Evolutionary conservation across 1,140 invertebrate species (phyloP).

Genomic region (Sitodiplosis mosellana): DNA sequence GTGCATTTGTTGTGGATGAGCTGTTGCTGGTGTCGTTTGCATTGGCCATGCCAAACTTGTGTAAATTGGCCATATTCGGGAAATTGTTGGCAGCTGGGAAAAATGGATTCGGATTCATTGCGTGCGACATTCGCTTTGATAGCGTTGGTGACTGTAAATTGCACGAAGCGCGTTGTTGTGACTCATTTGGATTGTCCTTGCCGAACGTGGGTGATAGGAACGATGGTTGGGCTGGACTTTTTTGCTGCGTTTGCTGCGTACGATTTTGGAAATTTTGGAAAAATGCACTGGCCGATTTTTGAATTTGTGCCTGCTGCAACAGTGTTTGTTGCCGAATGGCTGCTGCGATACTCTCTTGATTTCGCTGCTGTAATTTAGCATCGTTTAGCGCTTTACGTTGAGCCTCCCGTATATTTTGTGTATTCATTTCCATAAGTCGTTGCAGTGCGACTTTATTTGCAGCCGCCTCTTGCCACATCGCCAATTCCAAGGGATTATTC

Average conservation of each 20-base stretch:
- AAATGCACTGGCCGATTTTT: conserved; percentile 9
- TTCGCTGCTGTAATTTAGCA: too few relatives aligned
- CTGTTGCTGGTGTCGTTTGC: neutral
- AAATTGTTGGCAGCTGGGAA: too few relatives aligned
- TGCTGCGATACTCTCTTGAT: conserved; percentile 2
- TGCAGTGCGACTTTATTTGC: conserved; percentile 26
- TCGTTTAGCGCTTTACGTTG: conserved; percentile 10
- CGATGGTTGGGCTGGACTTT: neutral
- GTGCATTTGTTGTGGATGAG: neutral
- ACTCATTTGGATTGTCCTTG: neutral
- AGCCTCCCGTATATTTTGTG: conserved; percentile 3
- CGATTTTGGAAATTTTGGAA: neutral
- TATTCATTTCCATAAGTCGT: conserved; percentile 11
- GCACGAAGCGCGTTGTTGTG: conserved; percentile 12
- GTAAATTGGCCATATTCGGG: too few relatives aligned
- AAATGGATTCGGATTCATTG: too few relatives aligned
- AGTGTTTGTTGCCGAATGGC: conserved; percentile 8
- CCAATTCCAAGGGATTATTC: conserved; percentile 38
- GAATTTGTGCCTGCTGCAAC: conserved; percentile 11
- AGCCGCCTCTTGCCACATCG: conserved; percentile 45
- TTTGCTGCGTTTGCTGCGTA: conserved; percentile 6
- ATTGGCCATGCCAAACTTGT: too few relatives aligned
- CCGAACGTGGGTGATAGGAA: neutral
- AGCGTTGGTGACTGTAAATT: conserved; percentile 5
- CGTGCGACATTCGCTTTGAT: too few relatives aligned